phyloP scores from a whole-genome alignment of 2,797 vertebrate species.

The Fringilla coelebs region DNA sequence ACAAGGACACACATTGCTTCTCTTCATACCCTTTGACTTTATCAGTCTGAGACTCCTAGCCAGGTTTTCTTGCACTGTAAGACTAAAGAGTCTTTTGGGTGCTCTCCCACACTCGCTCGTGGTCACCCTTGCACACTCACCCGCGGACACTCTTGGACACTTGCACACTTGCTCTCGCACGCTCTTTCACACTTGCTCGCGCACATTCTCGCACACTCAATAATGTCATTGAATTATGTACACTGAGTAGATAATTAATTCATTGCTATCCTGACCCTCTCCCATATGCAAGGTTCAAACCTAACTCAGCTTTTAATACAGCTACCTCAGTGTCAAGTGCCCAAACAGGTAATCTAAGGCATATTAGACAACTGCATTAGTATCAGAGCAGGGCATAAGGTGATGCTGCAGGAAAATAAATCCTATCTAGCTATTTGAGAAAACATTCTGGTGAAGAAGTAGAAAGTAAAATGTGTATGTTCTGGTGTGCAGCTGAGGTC shows the following conservation, averaged over 20 bases:
- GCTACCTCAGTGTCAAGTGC: background rate
- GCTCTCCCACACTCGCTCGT: too few relatives aligned
- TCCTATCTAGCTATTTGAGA: background rate
- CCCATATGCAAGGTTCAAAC: background rate
- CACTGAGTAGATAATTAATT: background rate
- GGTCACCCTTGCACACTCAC: too few relatives aligned
- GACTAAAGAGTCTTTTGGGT: too few relatives aligned
- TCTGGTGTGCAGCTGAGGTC: background rate
- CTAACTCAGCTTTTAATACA: background rate
- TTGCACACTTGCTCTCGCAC: too few relatives aligned
- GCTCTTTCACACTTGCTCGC: too few relatives aligned
- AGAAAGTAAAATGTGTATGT: background rate
- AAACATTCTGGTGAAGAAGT: background rate
- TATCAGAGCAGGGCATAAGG: background rate
- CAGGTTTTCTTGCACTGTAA: too few relatives aligned
- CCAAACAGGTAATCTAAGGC: background rate
- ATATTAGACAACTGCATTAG: background rate
- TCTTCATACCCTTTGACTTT: too few relatives aligned
- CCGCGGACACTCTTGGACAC: too few relatives aligned
- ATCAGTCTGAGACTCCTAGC: too few relatives aligned
- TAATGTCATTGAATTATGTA: background rate
- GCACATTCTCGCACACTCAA: background rate
- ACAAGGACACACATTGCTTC: too few relatives aligned
- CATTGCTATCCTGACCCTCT: background rate
- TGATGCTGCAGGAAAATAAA: background rate